A percentile compares a stretch with the other conserved stretches of the same genome.
Evolutionary conservation across 2,888 invertebrate genomes (phyloP).

Genomic region (Tanaodytes sp.): DNA sequence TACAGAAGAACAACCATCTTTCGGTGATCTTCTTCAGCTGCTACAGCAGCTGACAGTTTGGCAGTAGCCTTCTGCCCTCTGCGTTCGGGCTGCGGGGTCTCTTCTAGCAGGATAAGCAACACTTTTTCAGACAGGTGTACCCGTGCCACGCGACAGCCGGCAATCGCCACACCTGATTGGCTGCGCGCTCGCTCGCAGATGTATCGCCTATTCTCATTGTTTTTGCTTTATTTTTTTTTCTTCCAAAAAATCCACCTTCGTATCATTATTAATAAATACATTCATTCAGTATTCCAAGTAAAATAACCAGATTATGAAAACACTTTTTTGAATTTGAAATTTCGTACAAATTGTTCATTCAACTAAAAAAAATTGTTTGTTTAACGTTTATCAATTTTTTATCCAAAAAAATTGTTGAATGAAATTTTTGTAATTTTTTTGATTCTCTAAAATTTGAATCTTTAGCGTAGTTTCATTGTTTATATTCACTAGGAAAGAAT

Average conservation of each 20-base stretch:
- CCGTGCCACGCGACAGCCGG: conserved; percentile 66
- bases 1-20: conserved; percentile 51
- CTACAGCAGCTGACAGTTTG: conserved; percentile 61
- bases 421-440: too few relatives aligned
- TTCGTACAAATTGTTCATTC: too few relatives aligned
- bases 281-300: too few relatives aligned
- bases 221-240: conserved; percentile 9
- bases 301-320: too few relatives aligned
- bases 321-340: too few relatives aligned
- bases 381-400: too few relatives aligned
- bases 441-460: too few relatives aligned
- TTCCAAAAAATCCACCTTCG: conserved; percentile 9
- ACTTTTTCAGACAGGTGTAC: conserved; percentile 64
- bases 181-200: conserved; percentile 43
- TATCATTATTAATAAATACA: too few relatives aligned
- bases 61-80: conserved; percentile 56
- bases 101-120: conserved; percentile 54
- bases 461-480: too few relatives aligned
- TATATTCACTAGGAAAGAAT: too few relatives aligned
- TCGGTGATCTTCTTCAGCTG: conserved; percentile 61
- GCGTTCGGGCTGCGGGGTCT: conserved; percentile 41
- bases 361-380: too few relatives aligned
- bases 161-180: conserved; percentile 59
- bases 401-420: too few relatives aligned
- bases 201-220: conserved; percentile 8